A percentile compares a stretch with the other conserved stretches of the same genome.
Conservation (phyloP, 35 echinoderm and acorn worm species). For the Heliocidaris erythrogramma region DNA sequence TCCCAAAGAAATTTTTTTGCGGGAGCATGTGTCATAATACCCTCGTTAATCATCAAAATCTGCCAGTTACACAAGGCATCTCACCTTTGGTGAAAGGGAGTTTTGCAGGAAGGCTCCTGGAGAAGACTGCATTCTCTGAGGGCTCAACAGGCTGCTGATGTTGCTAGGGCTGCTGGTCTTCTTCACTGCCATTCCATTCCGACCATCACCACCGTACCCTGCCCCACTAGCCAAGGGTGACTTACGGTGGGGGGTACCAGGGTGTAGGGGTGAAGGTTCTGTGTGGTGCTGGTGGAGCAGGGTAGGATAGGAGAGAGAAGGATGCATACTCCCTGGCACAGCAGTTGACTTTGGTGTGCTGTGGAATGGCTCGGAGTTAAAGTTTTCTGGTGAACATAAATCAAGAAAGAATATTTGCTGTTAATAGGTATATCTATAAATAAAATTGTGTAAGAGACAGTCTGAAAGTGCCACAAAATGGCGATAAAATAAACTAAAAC, state of each 20-base stretch:
- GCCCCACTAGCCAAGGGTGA: conserved; percentile 11
- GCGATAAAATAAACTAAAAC: not conserved
- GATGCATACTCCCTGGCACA: not conserved
- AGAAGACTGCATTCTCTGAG: conserved; percentile 38
- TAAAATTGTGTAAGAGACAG: not conserved
- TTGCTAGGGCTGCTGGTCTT: not conserved
- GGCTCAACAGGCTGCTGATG: not conserved
- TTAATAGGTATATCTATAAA: not conserved
- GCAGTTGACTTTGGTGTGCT: conserved; percentile 51
- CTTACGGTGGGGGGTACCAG: not conserved
- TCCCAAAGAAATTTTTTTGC: no score
- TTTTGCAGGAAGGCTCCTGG: conserved; percentile 13
- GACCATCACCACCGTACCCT: not conserved
- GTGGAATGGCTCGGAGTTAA: conserved; percentile 56
- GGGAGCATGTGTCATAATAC: no score
- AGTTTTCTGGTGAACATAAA: not conserved
- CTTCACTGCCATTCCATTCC: not conserved
- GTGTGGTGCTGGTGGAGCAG: not conserved
- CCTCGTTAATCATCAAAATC: no score
- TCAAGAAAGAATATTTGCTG: not conserved
- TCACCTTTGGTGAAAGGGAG: conserved; percentile 12
- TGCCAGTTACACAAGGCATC: not conserved
- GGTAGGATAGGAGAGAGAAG: conserved; percentile 22
- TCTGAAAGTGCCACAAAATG: not conserved
- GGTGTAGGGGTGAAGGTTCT: not conserved